A percentile compares a stretch with the other conserved stretches of the same genome.
Evolutionary conservation across 2,797 vertebrate species (phyloP).

Genomic region (Aldrovandia affinis): DNA sequence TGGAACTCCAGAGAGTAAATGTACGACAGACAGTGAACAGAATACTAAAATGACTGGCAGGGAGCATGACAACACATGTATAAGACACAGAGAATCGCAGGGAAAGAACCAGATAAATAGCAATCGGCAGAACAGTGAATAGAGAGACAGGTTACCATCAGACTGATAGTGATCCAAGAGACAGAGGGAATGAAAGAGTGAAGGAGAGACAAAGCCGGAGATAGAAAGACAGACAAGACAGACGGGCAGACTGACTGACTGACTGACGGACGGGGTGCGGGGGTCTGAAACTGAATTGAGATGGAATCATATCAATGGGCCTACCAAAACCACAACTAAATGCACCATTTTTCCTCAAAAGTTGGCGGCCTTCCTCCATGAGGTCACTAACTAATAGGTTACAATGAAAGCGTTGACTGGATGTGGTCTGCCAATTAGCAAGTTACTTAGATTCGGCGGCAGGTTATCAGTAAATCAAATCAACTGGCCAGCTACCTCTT

Average conservation of each 20-base stretch:
- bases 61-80: neutral
- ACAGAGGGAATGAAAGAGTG: conserved; percentile 25
- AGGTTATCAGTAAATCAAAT: conserved; percentile 6
- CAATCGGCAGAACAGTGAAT: neutral
- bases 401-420: conserved; percentile 7
- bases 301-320: conserved; percentile 26
- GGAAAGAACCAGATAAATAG: neutral
- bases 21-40: neutral
- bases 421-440: conserved; percentile 23
- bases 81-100: neutral
- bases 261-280: neutral
- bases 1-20: neutral
- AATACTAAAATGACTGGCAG: conserved; percentile 14
- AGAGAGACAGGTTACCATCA: neutral
- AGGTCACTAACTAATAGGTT: conserved; percentile 22
- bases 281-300: conserved; percentile 24
- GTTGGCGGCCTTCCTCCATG: conserved; percentile 21
- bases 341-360: conserved; percentile 21
- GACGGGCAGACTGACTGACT: neutral
- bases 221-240: neutral
- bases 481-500: neutral
- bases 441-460: neutral
- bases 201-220: conserved; percentile 11
- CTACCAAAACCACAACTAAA: conserved; percentile 21
- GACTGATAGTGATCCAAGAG: conserved; percentile 2